A percentile compares a stretch with the other conserved stretches of the same genome.
Conservation (phyloP, 2,797 vertebrate species). For the Syngnathus acus region DNA sequence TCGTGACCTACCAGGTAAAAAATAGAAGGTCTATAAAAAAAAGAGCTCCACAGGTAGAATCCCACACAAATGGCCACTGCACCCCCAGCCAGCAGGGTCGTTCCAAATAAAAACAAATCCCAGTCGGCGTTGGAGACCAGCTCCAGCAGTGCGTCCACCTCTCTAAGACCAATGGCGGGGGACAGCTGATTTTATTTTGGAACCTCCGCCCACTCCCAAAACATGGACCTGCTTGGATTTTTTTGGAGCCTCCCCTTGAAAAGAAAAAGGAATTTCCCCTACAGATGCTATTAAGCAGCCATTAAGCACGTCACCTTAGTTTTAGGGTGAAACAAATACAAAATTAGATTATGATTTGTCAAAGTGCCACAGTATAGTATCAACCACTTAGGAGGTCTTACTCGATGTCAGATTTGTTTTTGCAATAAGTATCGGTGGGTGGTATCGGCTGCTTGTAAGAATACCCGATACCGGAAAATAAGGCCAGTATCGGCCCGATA, state of each 20-base stretch:
- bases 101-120: slow-evolving; percentile 61
- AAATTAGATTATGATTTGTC: too few species aligned
- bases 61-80: slow-evolving; percentile 56
- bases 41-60: slow-evolving; percentile 61
- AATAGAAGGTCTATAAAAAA: slow-evolving; percentile 24
- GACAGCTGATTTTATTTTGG: slow-evolving; percentile 87
- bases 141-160: slow-evolving; percentile 73
- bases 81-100: slow-evolving; percentile 65
- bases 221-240: slow-evolving; percentile 46
- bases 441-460: too few species aligned
- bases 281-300: slow-evolving; percentile 12
- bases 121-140: slow-evolving; percentile 76
- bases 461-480: too few species aligned
- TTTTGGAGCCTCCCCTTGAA: neutral
- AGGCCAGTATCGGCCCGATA: too few species aligned
- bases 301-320: slow-evolving; percentile 51
- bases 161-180: slow-evolving; percentile 66
- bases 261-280: slow-evolving; percentile 4
- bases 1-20: slow-evolving; percentile 59
- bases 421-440: too few species aligned
- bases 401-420: too few species aligned
- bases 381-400: too few species aligned
- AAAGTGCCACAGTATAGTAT: too few species aligned
- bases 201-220: slow-evolving; percentile 62
- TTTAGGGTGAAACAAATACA: too few species aligned